phyloP scores from a whole-genome alignment of 2,888 invertebrate species.

The Myopa tessellatipennis region DNA sequence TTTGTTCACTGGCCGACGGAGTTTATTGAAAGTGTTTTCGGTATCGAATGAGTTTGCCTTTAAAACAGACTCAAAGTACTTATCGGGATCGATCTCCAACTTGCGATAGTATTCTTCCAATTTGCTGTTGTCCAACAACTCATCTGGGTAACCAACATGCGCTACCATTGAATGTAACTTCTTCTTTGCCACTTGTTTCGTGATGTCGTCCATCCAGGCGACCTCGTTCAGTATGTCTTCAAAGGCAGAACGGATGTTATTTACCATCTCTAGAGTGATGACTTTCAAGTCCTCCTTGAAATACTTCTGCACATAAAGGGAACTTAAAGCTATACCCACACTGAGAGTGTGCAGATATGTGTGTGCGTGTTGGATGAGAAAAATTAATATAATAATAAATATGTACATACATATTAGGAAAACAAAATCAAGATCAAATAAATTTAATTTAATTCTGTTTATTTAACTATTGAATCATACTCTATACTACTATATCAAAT shows the following conservation, averaged over 20 bases:
- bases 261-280: slow-evolving; percentile 88
- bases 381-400: no score
- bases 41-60: slow-evolving; percentile 84
- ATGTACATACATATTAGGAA: no score
- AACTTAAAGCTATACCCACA: slow-evolving; percentile 81
- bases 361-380: neutral
- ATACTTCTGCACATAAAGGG: slow-evolving; percentile 87
- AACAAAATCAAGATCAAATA: no score
- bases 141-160: slow-evolving; percentile 93
- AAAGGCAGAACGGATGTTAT: slow-evolving; percentile 85
- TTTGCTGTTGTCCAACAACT: slow-evolving; percentile 84
- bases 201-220: slow-evolving; percentile 93
- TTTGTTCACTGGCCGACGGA: slow-evolving; percentile 84
- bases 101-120: slow-evolving; percentile 82
- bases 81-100: slow-evolving; percentile 77
- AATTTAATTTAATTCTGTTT: no score
- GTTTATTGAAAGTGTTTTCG: slow-evolving; percentile 80
- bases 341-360: slow-evolving; percentile 64
- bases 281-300: slow-evolving; percentile 88
- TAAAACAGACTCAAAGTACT: slow-evolving; percentile 81
- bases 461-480: no score
- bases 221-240: slow-evolving; percentile 81
- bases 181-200: slow-evolving; percentile 79
- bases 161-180: slow-evolving; percentile 87
- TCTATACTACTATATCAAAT: no score